Evolutionary conservation across 2,888 invertebrate species (phyloP).

Genomic region (Callosobruchus maculatus): DNA sequence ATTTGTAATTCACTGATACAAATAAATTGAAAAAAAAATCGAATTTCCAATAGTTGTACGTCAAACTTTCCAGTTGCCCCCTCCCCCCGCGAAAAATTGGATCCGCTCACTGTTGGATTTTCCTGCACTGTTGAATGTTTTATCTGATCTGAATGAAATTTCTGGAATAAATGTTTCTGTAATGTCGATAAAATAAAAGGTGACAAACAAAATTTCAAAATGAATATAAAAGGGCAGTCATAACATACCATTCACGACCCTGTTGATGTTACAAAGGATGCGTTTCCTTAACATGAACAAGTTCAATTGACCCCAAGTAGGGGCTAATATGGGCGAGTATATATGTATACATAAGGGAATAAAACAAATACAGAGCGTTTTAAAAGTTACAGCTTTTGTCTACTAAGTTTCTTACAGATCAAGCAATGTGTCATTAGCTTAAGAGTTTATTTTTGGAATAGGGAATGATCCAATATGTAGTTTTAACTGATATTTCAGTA

Average conservation of each 20-base stretch:
- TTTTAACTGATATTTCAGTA: not conserved
- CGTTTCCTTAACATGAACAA: not conserved
- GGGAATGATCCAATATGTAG: too few species aligned
- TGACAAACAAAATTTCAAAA: not conserved
- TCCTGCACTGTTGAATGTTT: not conserved
- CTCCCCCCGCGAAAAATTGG: too few species aligned
- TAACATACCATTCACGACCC: not conserved
- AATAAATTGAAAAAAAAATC: too few species aligned
- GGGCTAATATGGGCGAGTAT: not conserved
- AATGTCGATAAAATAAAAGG: not conserved
- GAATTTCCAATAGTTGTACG: too few species aligned
- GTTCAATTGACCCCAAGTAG: not conserved
- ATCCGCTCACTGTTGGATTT: not conserved
- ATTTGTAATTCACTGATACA: too few species aligned
- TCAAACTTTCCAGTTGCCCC: too few species aligned
- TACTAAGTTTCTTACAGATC: not conserved
- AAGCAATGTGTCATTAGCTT: not conserved
- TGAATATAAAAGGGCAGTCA: not conserved
- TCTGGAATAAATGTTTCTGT: not conserved
- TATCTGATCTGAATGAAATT: not conserved
- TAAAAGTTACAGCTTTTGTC: not conserved
- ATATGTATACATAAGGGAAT: not conserved
- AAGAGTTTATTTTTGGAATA: too few species aligned
- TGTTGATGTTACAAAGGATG: not conserved
- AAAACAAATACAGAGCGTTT: not conserved